These are phyloP conservation scores for Mus spicilegus DNA, from an alignment of 2,113 vertebrate species.

Conservation along the genomic window DNA sequence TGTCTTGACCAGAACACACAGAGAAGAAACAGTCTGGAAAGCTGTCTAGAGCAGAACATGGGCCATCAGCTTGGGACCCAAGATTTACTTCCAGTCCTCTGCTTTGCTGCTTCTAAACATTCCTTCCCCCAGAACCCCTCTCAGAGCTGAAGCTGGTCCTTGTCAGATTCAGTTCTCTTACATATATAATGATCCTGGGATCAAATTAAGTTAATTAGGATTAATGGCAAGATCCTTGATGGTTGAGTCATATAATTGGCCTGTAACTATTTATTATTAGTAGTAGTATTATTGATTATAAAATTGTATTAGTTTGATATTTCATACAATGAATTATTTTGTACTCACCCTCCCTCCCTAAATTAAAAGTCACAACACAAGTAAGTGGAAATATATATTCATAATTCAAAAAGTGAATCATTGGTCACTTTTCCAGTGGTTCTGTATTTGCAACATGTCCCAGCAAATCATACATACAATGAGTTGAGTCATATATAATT, in stretches of 20 bases:
- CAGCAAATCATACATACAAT: neutral
- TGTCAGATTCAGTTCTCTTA: neutral
- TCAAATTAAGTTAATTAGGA: neutral
- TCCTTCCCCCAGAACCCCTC: too few species aligned
- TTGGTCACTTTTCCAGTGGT: neutral
- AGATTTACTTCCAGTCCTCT: too few species aligned
- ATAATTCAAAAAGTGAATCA: neutral
- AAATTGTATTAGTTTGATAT: neutral
- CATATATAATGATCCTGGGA: neutral
- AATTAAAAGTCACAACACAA: neutral
- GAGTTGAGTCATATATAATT: neutral
- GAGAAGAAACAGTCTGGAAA: too few species aligned
- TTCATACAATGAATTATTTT: neutral
- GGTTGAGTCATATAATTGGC: too few species aligned
- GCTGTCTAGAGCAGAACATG: too few species aligned
- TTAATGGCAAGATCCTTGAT: neutral
- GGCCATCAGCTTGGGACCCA: too few species aligned
- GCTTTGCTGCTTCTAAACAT: too few species aligned
- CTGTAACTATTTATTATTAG: too few species aligned
- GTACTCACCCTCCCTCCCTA: neutral
- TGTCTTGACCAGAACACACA: too few species aligned
- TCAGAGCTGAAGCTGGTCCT: too few species aligned
- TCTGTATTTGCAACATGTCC: neutral
- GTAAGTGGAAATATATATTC: neutral
- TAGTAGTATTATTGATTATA: neutral